Evolutionary conservation across 2,797 vertebrate genomes (phyloP), one percentile per base, ranked within the genome.

Genomic region (Lacerta viridis): DNA sequence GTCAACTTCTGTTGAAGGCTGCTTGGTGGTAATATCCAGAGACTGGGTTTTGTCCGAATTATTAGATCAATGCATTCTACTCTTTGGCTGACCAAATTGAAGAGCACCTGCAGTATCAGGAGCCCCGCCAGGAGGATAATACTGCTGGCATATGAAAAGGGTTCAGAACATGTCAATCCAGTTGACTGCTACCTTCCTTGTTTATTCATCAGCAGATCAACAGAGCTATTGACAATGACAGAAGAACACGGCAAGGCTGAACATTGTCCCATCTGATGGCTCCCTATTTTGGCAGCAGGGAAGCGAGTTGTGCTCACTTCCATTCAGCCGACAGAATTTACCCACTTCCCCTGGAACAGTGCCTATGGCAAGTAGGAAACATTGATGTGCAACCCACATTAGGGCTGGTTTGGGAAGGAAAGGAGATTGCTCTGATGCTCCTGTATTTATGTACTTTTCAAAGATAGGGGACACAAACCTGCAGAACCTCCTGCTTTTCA

Each of bases 121-220:
- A 84, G 76, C 29, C 64, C 7, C 15, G 76, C 76, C 82, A 80
- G 20, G 36, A 43, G 17, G 27, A 84, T 84, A 80, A 80, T 88
- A 64, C 3, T 46, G 13, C 20, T 88, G 87, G 87, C 76, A 80
- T 33, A 33, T 10, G 20, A 72, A 80, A 78, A 84, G 11, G 66
- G n/a, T 29, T 72, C 80, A 68, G 82, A 79, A 64, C 36, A 43
- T 43, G 36, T 84, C 50, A 74, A 27, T 88, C 39, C 82, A 80
- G 10, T 50, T 64, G 68, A 80, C 74, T 83, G 74, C 64, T 75
- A 17, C 80, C 13, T 78, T 64, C 41, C 39, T 72, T 20, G 5
- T 88, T 80, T 79, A 74, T 84, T 72, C 76, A 84, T 64, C 20
- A 80, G 46, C 50, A 84, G 79, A 61, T 41, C 79, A 33, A 84